Base-by-base conservation (phyloP, 2,888 invertebrate species). In the Aphidoletes aphidimyza region DNA sequence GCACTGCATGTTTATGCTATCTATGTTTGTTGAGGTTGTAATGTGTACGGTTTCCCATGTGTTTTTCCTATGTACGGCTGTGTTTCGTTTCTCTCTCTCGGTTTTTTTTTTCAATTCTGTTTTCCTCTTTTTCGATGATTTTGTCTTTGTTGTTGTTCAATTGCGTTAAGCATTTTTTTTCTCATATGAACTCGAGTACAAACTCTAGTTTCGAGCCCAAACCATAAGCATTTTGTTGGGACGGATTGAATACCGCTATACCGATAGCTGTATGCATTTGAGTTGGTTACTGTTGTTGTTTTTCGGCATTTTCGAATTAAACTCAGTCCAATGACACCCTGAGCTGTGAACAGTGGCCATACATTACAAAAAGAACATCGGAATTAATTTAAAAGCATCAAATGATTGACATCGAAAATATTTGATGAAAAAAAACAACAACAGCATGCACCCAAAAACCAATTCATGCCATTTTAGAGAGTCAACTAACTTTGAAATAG, bases 141-240 rank as follows among this genome's bases (percentile, higher is more conserved):
- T 30, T 69, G 69, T 34, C 69, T 69, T 69, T 69, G 69, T 69
- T 69, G 69, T 69, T 69, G 69, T 69, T 69, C 69, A 69, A 69
- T 69, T 69, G 69, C 69, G 69, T 69, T 69, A 69, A 69, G 69
- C 69, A 69, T 69, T 69, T 54, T 54, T 54, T 54, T 54, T 47
- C 17, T 54, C 5, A 5, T 69, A 3, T 69, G 26, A 0, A 69
- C 34, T 69, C 69, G 69, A 1, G 8, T 30, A 69, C 69, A 14
- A 30, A 69, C 69, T 22, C 26, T 9, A 9, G 6, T 26, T 34
- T 69, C 30, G 14, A 54, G 3, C 3, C 22, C 5, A 26, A 26
- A 11, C 5, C 14, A 54, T 14, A 22, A 22, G 34, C 11, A 0
- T 6, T 54, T 54, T 26, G 3, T 8, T 54, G n/a, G 1, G 26